These are phyloP conservation scores for Tuta absoluta DNA, from an alignment of 2,888 invertebrate species.

Conservation along the genomic window DNA sequence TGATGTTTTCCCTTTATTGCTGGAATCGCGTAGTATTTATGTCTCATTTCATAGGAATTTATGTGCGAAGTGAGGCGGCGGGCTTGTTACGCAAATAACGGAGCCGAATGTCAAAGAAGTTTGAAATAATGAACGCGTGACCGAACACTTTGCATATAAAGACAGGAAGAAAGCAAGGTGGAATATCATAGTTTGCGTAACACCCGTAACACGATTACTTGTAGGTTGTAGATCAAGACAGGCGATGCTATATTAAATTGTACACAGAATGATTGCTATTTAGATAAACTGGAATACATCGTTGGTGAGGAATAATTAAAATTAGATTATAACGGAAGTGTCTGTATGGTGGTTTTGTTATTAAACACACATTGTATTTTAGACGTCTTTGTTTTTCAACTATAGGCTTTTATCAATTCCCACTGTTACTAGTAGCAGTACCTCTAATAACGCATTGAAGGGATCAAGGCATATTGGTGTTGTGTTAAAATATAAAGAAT, in stretches of 20 bases:
- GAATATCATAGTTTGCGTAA: constrained; percentile 38
- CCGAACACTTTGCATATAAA: constrained; percentile 58
- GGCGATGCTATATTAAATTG: background rate
- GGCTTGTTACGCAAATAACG: constrained; percentile 57
- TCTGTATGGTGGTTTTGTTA: background rate
- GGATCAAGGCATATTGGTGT: too few relatives aligned
- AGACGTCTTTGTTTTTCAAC: background rate
- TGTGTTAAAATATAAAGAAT: too few relatives aligned
- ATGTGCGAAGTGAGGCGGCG: constrained; percentile 51
- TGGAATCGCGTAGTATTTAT: constrained; percentile 60
- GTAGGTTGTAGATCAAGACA: background rate
- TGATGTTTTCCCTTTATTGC: constrained; percentile 66
- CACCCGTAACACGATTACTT: constrained; percentile 10
- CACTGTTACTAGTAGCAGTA: too few relatives aligned
- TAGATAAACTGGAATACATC: constrained; percentile 12
- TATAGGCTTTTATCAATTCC: background rate
- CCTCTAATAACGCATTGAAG: too few relatives aligned
- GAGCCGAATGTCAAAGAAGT: constrained; percentile 55
- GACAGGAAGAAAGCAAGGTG: constrained; percentile 51
- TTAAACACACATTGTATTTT: constrained; percentile 8
- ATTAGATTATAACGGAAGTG: constrained; percentile 15
- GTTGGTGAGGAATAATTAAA: constrained; percentile 13
- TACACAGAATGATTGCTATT: constrained; percentile 11
- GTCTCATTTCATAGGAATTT: constrained; percentile 64
- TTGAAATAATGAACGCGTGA: constrained; percentile 58